These are phyloP conservation scores for Edolisoma coerulescens DNA, from an alignment of 2,113 vertebrate genomes.

Conservation along the genomic window DNA sequence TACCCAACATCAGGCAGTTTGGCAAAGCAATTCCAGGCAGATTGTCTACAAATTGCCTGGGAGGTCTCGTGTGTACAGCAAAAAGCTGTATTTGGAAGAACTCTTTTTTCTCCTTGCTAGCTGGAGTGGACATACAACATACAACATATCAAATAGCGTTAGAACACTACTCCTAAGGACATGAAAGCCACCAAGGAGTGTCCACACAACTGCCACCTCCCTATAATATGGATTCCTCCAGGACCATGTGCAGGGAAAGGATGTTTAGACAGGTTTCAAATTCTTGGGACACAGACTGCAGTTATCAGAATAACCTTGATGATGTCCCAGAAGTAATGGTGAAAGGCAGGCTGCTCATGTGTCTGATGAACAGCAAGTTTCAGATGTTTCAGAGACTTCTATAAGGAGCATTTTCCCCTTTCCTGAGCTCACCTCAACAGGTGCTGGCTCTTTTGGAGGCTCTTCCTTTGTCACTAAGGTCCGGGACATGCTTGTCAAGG, in stretches of 20 bases:
- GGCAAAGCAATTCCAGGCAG: not conserved
- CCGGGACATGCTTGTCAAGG: slow-evolving; percentile 83
- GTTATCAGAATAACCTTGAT: not conserved
- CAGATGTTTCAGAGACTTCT: not conserved
- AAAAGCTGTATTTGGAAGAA: not conserved
- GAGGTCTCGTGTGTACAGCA: not conserved
- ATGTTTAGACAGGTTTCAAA: not conserved
- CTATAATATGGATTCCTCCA: not conserved
- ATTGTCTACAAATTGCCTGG: not conserved
- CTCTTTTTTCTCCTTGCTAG: not conserved
- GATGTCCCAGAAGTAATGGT: not conserved
- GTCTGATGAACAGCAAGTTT: not conserved
- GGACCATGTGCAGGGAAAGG: not conserved
- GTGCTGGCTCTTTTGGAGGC: slow-evolving; percentile 72
- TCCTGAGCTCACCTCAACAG: slow-evolving; percentile 68
- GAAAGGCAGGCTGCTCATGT: not conserved
- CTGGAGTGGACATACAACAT: not conserved
- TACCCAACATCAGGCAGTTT: not conserved
- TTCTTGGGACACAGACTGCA: not conserved
- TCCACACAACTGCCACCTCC: not conserved
- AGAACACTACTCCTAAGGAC: not conserved
- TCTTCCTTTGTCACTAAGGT: slow-evolving; percentile 81
- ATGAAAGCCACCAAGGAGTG: not conserved
- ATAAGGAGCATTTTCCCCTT: not conserved
- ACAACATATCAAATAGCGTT: not conserved